Evolutionary conservation across 1,140 invertebrate species (phyloP), one percentile per base, ranked within the genome.

Genomic region (Heliothis virescens): DNA sequence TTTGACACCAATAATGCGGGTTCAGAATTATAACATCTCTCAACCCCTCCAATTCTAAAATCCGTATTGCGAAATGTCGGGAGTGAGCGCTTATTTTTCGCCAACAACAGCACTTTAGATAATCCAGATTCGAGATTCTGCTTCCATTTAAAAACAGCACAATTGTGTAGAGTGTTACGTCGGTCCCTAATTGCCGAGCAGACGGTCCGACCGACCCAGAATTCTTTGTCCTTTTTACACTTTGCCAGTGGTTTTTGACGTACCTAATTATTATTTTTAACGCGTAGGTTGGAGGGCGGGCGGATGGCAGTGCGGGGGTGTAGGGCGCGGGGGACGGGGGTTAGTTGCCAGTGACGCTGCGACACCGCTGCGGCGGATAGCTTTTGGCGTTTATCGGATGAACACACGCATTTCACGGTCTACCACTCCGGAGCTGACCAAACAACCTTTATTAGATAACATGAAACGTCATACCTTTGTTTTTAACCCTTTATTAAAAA

Each of bases 341-440:
- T 26, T 69, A 67, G 34, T 48, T 67, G 62, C 10, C 21, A 50
- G 47, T 73, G 69, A 73, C 62, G 69, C 75, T 82, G 73, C 62
- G 62, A 21, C 50, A 59, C 34, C 18, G 67, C 52, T 74, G 78
- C 76, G 80, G 69, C 69, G 80, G 69, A 71, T 77, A 80, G 78
- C 81, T 86, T 83, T 83, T 83, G 83, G 59, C 57, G 81, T 83
- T 78, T 80, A 82, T 79, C 84, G 80, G 53, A 59, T 83, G 82
- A 80, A 48, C 72, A 71, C 83, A 83, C 79, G 76, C 79, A 80
- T 81, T 85, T 85, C 75, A 85, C 79, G 79, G 48, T 75, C 79
- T 63, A 62, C 41, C 78, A 78, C 80, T 73, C 79, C 15, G 18
- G 41, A 29, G 59, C 53, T 82, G 57, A 78, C 65, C 53, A 79